These are phyloP conservation scores for Tragelaphus oryx DNA, from an alignment of 2,797 vertebrate genomes.

Conservation along the genomic window DNA sequence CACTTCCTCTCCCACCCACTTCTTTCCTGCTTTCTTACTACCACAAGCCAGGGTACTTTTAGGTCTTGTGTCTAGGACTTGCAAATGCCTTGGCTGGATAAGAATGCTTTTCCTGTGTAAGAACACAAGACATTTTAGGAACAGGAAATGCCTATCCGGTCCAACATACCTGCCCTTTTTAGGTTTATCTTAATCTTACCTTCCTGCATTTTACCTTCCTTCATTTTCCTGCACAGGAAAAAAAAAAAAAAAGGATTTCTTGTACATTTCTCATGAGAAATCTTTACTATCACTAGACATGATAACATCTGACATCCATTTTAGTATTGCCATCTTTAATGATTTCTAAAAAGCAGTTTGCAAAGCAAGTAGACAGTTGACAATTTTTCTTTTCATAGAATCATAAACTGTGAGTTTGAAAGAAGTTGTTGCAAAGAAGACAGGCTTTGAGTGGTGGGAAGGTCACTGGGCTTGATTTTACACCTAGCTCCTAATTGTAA, in stretches of 20 bases:
- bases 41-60: slow-evolving; percentile 22
- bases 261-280: slow-evolving; percentile 12
- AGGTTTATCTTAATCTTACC: slow-evolving; percentile 68
- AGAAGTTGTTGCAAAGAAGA: not conserved
- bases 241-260: not conserved
- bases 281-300: not conserved
- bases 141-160: slow-evolving; percentile 74
- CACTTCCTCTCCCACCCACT: not conserved
- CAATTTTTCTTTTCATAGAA: not conserved
- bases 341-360: not conserved
- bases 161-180: slow-evolving; percentile 74
- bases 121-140: slow-evolving; percentile 69
- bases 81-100: slow-evolving; percentile 39
- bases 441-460: not conserved
- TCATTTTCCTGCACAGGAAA: not conserved
- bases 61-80: slow-evolving; percentile 33
- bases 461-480: not conserved
- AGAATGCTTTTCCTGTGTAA: slow-evolving; percentile 72
- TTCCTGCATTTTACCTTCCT: slow-evolving; percentile 57
- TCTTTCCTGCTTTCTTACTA: slow-evolving; percentile 39
- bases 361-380: not conserved
- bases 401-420: not conserved
- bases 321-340: not conserved
- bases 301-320: not conserved
- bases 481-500: not conserved